Percentiles rank a stretch among this genome's conserved stretches.
phyloP scores from a whole-genome alignment of 2,797 vertebrate genomes.

The Fringilla coelebs region DNA sequence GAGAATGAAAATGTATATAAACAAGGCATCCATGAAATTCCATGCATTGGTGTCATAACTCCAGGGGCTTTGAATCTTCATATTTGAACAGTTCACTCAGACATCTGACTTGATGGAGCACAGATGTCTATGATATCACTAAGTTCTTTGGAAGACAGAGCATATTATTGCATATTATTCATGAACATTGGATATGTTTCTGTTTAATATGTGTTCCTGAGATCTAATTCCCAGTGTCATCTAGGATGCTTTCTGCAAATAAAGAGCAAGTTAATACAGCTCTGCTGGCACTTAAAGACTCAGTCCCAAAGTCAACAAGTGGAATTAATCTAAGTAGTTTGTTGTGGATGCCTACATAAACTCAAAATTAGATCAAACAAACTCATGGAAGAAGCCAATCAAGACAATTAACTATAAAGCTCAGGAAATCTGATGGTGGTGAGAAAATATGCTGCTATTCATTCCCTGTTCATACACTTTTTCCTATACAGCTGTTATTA shows the following conservation, averaged over 20 bases:
- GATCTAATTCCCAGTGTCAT: not conserved
- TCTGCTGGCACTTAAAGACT: not conserved
- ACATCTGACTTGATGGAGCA: slow-evolving; percentile 21
- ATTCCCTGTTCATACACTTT: not conserved
- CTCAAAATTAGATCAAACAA: not conserved
- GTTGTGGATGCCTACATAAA: not conserved
- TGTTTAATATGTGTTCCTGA: slow-evolving; percentile 12
- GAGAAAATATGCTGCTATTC: not conserved
- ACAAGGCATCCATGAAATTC: slow-evolving; percentile 45
- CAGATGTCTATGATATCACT: slow-evolving; percentile 53
- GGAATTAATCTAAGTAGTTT: not conserved
- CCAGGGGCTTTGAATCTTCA: not conserved
- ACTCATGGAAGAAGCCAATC: not conserved
- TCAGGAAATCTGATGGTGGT: not conserved
- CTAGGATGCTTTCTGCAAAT: not conserved
- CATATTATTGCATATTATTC: not conserved
- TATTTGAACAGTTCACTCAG: slow-evolving; percentile 19
- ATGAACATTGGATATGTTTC: not conserved
- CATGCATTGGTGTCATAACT: slow-evolving; percentile 37
- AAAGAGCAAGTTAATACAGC: not conserved
- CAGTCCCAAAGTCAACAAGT: not conserved
- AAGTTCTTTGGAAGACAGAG: not conserved
- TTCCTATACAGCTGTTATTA: not conserved
- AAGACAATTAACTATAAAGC: not conserved
- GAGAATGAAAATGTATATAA: slow-evolving; percentile 28